These are phyloP conservation scores for Leptopterna dolabrata DNA, from an alignment of 2,888 invertebrate species.

Conservation along the genomic window DNA sequence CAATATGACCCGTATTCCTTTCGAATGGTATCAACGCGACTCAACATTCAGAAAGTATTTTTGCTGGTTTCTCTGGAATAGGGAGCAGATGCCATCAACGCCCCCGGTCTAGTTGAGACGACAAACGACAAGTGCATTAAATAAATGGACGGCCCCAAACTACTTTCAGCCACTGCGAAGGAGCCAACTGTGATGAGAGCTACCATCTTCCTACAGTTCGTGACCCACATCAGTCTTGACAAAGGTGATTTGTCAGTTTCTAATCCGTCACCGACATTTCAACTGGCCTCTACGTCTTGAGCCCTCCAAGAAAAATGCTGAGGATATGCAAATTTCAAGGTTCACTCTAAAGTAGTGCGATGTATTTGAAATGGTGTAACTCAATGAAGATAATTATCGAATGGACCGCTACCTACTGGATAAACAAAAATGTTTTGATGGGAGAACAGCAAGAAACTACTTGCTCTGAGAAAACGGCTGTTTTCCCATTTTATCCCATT, in stretches of 20 bases:
- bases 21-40: not conserved
- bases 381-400: no score
- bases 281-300: not conserved
- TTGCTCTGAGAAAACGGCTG: no score
- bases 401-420: no score
- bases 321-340: no score
- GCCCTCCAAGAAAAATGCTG: no score
- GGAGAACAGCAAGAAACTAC: no score
- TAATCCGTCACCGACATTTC: not conserved
- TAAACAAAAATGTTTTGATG: no score
- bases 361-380: no score
- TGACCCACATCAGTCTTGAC: not conserved
- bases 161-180: not conserved
- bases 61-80: not conserved
- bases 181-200: not conserved
- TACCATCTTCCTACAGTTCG: not conserved
- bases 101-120: not conserved
- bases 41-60: not conserved
- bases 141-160: not conserved
- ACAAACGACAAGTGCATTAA: conserved; percentile 3
- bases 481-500: no score
- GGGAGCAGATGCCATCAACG: not conserved
- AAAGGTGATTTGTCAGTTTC: not conserved
- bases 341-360: no score
- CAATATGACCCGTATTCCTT: no score